A percentile compares a stretch with the other conserved stretches of the same genome.
phyloP scores from a whole-genome alignment of 2,888 invertebrate species.

The Bombylius discolor region DNA sequence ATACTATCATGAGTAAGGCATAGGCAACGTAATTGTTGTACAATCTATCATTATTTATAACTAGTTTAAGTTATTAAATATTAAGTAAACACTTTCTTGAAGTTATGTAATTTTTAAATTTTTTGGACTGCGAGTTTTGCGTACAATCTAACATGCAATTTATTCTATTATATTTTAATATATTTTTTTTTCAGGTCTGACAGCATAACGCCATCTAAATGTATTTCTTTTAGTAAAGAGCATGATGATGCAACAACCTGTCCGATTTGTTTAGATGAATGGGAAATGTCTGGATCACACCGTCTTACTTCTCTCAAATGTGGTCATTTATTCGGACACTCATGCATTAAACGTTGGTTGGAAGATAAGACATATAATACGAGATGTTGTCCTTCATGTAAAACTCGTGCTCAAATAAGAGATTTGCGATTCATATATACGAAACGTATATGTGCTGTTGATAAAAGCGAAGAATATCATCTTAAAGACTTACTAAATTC shows the following conservation, averaged over 20 bases:
- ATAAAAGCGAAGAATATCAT: constrained; percentile 61
- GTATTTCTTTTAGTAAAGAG: constrained; percentile 22
- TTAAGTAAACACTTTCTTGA: too few species aligned
- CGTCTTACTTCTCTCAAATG: constrained; percentile 76
- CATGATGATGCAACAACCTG: constrained; percentile 62
- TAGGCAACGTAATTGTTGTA: too few species aligned
- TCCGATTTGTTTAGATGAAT: constrained; percentile 77
- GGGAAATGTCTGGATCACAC: constrained; percentile 78
- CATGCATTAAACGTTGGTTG: constrained; percentile 46
- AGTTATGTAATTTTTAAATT: too few species aligned
- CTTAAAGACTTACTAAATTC: constrained; percentile 48
- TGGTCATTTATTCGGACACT: constrained; percentile 81
- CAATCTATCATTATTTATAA: too few species aligned
- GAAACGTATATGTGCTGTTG: constrained; percentile 57
- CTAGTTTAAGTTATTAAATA: too few species aligned
- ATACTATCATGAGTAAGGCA: too few species aligned
- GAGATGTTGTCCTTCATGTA: constrained; percentile 66
- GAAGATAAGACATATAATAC: constrained; percentile 26
- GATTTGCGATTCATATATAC: constrained; percentile 74
- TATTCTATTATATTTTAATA: too few species aligned
- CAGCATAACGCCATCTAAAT: not conserved
- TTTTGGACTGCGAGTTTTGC: too few species aligned
- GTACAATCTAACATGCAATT: too few species aligned
- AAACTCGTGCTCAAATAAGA: constrained; percentile 50
- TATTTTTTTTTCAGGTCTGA: too few species aligned